Percentiles rank a stretch among this genome's conserved stretches.
These are phyloP conservation scores for Drosophila carrolli DNA, from an alignment of 1,140 invertebrate species.

Conservation along the genomic window DNA sequence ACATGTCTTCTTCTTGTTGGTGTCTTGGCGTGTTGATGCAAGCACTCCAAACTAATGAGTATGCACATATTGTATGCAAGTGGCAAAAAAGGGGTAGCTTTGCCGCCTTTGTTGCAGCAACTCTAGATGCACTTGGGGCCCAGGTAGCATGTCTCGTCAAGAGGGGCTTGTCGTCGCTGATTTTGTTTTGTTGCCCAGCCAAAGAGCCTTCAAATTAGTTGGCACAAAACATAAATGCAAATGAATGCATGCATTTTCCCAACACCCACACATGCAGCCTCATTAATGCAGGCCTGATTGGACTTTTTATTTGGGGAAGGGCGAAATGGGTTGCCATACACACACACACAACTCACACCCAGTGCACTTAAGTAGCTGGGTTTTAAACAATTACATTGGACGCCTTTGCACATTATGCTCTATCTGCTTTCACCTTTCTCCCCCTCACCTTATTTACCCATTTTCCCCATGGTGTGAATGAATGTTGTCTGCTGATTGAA, in stretches of 20 bases:
- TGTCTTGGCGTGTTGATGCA: constrained; percentile 76
- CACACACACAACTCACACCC: not conserved
- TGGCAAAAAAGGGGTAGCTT: constrained; percentile 24
- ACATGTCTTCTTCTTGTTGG: constrained; percentile 49
- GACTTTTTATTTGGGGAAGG: constrained; percentile 69
- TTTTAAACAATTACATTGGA: constrained; percentile 80
- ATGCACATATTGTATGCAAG: constrained; percentile 79
- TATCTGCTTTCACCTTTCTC: constrained; percentile 40
- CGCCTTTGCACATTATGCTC: constrained; percentile 75
- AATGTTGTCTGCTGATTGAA: constrained; percentile 73
- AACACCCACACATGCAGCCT: constrained; percentile 26
- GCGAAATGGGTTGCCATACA: not conserved
- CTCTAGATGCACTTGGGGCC: constrained; percentile 70
- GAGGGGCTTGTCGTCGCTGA: constrained; percentile 64
- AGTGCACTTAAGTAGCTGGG: constrained; percentile 76
- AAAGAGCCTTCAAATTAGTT: constrained; percentile 76
- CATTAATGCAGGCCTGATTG: constrained; percentile 80
- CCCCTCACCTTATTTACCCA: not conserved
- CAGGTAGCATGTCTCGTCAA: constrained; percentile 55
- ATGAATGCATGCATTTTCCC: constrained; percentile 58
- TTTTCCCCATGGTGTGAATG: constrained; percentile 16
- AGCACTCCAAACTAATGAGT: constrained; percentile 82
- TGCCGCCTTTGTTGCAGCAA: constrained; percentile 56
- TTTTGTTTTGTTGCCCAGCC: constrained; percentile 73
- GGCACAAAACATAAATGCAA: constrained; percentile 82